Conservation (phyloP, 2,888 invertebrate genomes). For the Xestia xanthographa region DNA sequence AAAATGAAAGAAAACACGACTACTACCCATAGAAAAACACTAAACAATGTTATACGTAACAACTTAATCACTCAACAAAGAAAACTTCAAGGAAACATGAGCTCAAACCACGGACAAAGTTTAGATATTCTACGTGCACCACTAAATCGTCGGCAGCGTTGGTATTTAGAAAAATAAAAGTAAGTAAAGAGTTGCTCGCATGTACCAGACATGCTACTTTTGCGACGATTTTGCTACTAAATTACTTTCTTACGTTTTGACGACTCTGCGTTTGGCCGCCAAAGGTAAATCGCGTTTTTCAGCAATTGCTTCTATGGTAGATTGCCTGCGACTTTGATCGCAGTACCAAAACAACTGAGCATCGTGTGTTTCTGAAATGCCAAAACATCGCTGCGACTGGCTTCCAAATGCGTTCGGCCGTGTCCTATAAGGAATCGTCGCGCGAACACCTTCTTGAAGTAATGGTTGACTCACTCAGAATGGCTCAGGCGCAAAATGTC, state of each 20-base stretch:
- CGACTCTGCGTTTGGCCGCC: neutral
- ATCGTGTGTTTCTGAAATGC: neutral
- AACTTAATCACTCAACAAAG: slow-evolving; percentile 51
- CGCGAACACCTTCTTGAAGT: neutral
- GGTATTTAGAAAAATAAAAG: slow-evolving; percentile 68
- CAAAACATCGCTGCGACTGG: neutral
- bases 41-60: slow-evolving; percentile 34
- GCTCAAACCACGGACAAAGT: slow-evolving; percentile 49
- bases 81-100: slow-evolving; percentile 56
- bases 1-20: slow-evolving; percentile 17
- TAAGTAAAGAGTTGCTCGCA: slow-evolving; percentile 33
- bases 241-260: neutral
- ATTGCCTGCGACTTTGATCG: neutral
- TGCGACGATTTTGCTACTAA: neutral
- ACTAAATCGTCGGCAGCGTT: slow-evolving; percentile 65
- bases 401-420: too few species aligned
- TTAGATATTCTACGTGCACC: slow-evolving; percentile 63
- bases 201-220: slow-evolving; percentile 13
- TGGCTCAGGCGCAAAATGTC: too few species aligned
- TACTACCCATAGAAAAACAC: slow-evolving; percentile 11
- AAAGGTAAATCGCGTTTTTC: neutral
- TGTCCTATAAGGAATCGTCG: neutral
- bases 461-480: neutral
- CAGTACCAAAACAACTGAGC: neutral
- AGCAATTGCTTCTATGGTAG: neutral